These are phyloP conservation scores for Lepidochitona cinerea DNA, from an alignment of 2,888 invertebrate species.

Conservation along the genomic window DNA sequence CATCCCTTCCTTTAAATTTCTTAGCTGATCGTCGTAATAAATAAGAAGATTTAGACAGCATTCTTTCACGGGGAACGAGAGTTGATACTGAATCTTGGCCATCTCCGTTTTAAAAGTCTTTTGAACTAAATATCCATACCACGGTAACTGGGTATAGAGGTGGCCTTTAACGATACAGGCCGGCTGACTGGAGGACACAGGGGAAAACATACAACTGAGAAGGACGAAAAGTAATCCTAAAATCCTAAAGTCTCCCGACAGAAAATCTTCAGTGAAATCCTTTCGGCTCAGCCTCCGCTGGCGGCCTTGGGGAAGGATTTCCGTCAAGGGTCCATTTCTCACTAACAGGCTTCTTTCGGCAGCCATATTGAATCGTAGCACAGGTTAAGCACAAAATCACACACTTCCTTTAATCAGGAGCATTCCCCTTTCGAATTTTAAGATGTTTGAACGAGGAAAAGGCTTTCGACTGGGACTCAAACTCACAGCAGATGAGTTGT, in stretches of 20 bases:
- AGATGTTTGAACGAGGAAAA: no score
- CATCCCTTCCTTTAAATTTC: slow-evolving; percentile 46
- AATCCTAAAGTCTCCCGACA: background rate
- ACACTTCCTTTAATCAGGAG: no score
- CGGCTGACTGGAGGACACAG: background rate
- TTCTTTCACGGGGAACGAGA: slow-evolving; percentile 56
- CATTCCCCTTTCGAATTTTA: no score
- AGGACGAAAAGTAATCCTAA: background rate
- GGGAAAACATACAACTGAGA: background rate
- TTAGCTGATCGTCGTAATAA: slow-evolving; percentile 61
- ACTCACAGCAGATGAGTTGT: no score
- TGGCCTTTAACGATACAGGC: slow-evolving; percentile 38
- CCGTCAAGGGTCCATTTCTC: background rate
- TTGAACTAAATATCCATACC: slow-evolving; percentile 60
- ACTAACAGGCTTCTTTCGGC: background rate
- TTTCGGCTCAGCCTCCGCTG: background rate
- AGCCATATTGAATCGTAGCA: background rate
- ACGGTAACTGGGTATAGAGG: slow-evolving; percentile 48
- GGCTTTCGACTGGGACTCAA: no score
- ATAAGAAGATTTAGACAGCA: slow-evolving; percentile 58
- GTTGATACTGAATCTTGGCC: slow-evolving; percentile 57
- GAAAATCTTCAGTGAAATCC: background rate
- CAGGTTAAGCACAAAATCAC: no score
- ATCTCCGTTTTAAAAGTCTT: slow-evolving; percentile 56
- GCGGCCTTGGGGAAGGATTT: background rate